phyloP scores from a whole-genome alignment of 1,140 invertebrate species.

The Littorina saxatilis region DNA sequence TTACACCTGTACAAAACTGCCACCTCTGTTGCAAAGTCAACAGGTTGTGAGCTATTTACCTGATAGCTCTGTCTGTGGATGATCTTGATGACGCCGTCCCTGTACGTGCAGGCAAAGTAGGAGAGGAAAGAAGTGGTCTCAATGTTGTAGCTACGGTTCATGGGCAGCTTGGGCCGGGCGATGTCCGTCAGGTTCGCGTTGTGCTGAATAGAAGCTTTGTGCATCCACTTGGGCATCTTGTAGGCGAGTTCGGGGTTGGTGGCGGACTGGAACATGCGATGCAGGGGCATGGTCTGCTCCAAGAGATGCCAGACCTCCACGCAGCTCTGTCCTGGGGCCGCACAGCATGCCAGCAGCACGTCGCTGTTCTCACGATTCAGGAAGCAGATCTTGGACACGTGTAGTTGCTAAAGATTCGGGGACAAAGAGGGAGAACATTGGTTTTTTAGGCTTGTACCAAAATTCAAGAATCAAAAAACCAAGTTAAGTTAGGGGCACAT shows the following conservation, averaged over 20 bases:
- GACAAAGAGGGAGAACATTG: too few species aligned
- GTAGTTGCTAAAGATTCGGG: slow-evolving; percentile 69
- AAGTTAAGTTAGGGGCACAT: too few species aligned
- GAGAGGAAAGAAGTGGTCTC: slow-evolving; percentile 83
- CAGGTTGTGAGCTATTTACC: too few species aligned
- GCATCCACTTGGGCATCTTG: slow-evolving; percentile 83
- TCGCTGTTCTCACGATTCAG: slow-evolving; percentile 88
- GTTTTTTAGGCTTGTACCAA: neutral
- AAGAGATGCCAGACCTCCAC: slow-evolving; percentile 92
- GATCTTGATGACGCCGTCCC: slow-evolving; percentile 86
- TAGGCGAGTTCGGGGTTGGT: slow-evolving; percentile 75
- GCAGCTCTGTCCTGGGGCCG: slow-evolving; percentile 77
- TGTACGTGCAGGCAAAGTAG: slow-evolving; percentile 83
- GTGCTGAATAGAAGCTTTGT: slow-evolving; percentile 76
- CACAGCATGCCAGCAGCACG: slow-evolving; percentile 85
- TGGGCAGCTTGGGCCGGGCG: slow-evolving; percentile 69
- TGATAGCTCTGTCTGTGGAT: slow-evolving; percentile 86
- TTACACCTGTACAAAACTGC: too few species aligned
- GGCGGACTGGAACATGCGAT: slow-evolving; percentile 84
- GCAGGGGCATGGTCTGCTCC: slow-evolving; percentile 86
- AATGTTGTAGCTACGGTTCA: slow-evolving; percentile 78
- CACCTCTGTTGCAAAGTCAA: too few species aligned
- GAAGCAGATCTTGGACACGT: slow-evolving; percentile 84
- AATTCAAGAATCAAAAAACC: neutral
- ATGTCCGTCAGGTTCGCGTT: slow-evolving; percentile 64